A percentile compares a stretch with the other conserved stretches of the same genome.
Evolutionary conservation across 2,113 vertebrate species (phyloP).

Genomic region (Acinonyx jubatus): DNA sequence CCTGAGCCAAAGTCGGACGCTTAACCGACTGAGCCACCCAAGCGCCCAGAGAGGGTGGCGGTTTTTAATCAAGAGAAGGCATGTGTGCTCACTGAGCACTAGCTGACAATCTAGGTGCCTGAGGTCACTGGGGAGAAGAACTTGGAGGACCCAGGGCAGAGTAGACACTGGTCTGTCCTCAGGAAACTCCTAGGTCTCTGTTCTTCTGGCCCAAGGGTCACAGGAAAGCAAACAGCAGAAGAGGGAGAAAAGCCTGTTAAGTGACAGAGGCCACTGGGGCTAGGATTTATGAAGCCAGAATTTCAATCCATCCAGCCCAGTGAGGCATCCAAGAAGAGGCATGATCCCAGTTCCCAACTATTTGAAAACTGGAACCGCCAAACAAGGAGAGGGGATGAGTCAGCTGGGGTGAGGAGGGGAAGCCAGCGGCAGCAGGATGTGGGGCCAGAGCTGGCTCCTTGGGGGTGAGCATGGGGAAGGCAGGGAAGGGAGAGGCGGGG

Average conservation of each 20-base stretch:
- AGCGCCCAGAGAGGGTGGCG: accelerated
- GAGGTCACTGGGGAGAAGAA: neutral
- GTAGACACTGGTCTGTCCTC: neutral
- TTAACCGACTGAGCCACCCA: too few relatives aligned
- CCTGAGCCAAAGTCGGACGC: too few relatives aligned
- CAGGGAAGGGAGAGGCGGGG: neutral
- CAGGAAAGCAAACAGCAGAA: neutral
- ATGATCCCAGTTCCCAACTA: slow-evolving; percentile 76
- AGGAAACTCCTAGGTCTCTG: neutral
- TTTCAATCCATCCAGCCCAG: slow-evolving; percentile 4
- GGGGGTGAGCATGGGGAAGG: neutral
- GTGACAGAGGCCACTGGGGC: neutral
- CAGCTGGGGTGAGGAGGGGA: slow-evolving; percentile 44
- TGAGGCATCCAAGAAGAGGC: slow-evolving; percentile 60
- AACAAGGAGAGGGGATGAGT: slow-evolving; percentile 72
- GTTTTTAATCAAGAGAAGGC: neutral
- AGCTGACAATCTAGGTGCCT: neutral
- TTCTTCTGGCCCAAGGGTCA: neutral
- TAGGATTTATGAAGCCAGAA: slow-evolving; percentile 37
- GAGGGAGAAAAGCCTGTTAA: neutral
- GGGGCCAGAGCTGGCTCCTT: slow-evolving; percentile 11
- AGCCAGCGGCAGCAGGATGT: neutral
- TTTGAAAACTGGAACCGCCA: slow-evolving; percentile 63
- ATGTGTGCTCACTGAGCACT: accelerated
- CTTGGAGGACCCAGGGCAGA: neutral